Evolutionary conservation across 2,888 invertebrate genomes (phyloP).

Genomic region (Lypha dubia): DNA sequence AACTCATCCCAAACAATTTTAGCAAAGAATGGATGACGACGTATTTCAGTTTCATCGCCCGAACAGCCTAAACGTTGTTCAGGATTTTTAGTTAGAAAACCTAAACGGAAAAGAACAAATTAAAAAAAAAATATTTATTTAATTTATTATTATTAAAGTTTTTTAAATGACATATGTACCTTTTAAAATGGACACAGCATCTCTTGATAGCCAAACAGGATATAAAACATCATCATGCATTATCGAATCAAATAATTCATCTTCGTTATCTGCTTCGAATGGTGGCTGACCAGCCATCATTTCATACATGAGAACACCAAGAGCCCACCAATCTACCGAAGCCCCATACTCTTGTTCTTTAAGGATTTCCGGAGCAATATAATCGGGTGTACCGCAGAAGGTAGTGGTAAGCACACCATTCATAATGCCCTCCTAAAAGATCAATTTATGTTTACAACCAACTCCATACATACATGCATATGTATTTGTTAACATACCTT

Average conservation of each 20-base stretch:
- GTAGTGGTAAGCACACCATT: slow-evolving; percentile 96
- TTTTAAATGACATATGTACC: slow-evolving; percentile 82
- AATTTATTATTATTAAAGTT: no score
- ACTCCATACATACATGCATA: no score
- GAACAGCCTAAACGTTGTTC: slow-evolving; percentile 96
- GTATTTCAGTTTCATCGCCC: slow-evolving; percentile 88
- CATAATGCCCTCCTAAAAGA: slow-evolving; percentile 81
- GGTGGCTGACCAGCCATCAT: slow-evolving; percentile 99
- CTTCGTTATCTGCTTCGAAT: slow-evolving; percentile 99
- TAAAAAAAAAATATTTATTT: not conserved
- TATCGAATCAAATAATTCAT: slow-evolving; percentile 99
- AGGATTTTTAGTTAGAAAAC: slow-evolving; percentile 99
- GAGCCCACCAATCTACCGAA: slow-evolving; percentile 97
- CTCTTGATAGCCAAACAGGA: slow-evolving; percentile 97
- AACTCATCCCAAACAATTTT: slow-evolving; percentile 98
- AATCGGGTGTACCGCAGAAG: slow-evolving; percentile 99
- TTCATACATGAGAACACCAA: slow-evolving; percentile 99
- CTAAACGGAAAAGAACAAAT: slow-evolving; percentile 85
- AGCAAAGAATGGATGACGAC: slow-evolving; percentile 95
- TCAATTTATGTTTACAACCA: not conserved
- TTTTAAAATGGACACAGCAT: slow-evolving; percentile 95
- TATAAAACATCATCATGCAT: slow-evolving; percentile 99
- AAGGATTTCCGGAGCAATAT: slow-evolving; percentile 98
- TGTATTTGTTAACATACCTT: slow-evolving; percentile 86
- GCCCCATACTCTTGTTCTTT: slow-evolving; percentile 96